Conservation (phyloP, 2,888 invertebrate genomes). For the Heliconius ismenius region DNA sequence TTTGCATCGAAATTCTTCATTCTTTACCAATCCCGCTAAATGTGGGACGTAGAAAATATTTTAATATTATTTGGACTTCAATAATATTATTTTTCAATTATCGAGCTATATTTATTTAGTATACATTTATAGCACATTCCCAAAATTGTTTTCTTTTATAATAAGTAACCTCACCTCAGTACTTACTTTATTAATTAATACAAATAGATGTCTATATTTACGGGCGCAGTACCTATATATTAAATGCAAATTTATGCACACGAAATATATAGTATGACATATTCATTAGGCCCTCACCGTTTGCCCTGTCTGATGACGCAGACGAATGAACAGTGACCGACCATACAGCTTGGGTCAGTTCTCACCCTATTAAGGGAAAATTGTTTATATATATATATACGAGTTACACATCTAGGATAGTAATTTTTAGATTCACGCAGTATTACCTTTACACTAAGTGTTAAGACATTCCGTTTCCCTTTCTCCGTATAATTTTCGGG, state of each 20-base stretch:
- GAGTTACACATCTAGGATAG: not conserved
- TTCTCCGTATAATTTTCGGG: not conserved
- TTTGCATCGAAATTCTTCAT: too few species aligned
- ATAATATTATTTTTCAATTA: too few species aligned
- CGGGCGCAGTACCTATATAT: not conserved
- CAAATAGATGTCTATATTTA: not conserved
- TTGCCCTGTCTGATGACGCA: conserved; percentile 1
- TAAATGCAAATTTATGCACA: not conserved
- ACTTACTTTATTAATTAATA: not conserved
- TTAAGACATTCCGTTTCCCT: not conserved
- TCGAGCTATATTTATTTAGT: not conserved
- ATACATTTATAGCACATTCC: too few species aligned
- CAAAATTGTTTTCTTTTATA: too few species aligned
- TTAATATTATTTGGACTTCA: not conserved
- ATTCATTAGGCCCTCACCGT: not conserved
- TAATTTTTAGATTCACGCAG: not conserved
- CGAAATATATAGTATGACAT: not conserved
- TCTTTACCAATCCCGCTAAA: not conserved
- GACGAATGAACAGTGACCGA: not conserved
- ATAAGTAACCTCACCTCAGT: too few species aligned
- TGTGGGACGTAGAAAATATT: not conserved
- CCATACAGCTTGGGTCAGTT: conserved; percentile 8
- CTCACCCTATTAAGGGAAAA: not conserved
- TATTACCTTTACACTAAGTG: too few species aligned
- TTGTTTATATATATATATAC: not conserved